Evolutionary conservation across 1,140 invertebrate species (phyloP).

Genomic region (Drosophila mojavensis): DNA sequence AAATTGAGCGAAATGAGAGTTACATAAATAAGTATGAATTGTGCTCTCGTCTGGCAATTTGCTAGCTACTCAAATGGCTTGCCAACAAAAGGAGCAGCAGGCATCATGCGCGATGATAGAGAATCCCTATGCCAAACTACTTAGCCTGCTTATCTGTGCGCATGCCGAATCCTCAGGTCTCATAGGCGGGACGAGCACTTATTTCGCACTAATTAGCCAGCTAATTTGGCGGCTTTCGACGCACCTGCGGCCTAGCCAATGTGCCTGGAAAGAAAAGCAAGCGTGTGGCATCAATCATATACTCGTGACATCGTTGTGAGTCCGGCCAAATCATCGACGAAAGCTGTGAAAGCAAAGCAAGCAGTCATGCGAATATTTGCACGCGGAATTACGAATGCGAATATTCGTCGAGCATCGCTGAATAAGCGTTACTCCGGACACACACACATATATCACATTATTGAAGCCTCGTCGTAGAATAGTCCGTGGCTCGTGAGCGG

Average conservation of each 20-base stretch:
- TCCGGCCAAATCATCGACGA: neutral
- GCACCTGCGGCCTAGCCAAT: slow-evolving; percentile 48
- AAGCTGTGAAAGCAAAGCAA: too few species aligned
- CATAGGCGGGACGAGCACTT: neutral
- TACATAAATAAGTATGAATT: slow-evolving; percentile 44
- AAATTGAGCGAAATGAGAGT: slow-evolving; percentile 46
- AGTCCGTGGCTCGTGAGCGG: slow-evolving; percentile 10
- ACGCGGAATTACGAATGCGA: neutral
- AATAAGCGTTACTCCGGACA: neutral
- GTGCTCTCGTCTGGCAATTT: neutral
- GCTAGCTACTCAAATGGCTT: slow-evolving; percentile 5
- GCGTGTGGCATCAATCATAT: slow-evolving; percentile 57
- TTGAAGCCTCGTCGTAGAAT: slow-evolving; percentile 13
- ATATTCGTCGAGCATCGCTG: neutral
- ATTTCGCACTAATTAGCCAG: slow-evolving; percentile 53
- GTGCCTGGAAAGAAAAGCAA: neutral
- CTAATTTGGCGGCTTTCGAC: slow-evolving; percentile 38
- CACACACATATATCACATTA: neutral
- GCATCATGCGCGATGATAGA: too few species aligned
- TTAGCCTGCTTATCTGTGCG: neutral
- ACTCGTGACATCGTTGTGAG: slow-evolving; percentile 20
- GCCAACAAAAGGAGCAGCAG: neutral
- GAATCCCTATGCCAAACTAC: too few species aligned
- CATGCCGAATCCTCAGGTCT: too few species aligned
- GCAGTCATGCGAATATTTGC: neutral